phyloP scores from a whole-genome alignment of 1,140 invertebrate genomes.

The Epicauta chinensis region DNA sequence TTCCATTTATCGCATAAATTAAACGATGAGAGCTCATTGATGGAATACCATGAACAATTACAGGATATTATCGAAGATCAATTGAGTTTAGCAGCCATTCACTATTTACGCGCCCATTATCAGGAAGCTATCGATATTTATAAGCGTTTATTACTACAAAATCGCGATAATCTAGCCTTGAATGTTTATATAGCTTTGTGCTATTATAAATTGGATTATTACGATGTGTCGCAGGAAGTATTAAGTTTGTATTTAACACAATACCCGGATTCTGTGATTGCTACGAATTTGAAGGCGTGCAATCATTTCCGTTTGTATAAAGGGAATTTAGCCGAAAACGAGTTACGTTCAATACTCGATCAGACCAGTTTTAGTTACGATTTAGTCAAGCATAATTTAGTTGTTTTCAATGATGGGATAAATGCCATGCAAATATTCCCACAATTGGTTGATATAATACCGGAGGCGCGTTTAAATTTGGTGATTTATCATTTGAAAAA shows the following conservation, averaged over 20 bases:
- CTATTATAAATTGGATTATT: slow-evolving; percentile 96
- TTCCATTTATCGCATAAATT: slow-evolving; percentile 95
- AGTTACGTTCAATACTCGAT: slow-evolving; percentile 73
- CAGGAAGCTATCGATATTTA: slow-evolving; percentile 99
- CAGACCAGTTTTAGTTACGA: slow-evolving; percentile 86
- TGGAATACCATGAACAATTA: slow-evolving; percentile 75
- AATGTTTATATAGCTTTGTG: slow-evolving; percentile 97
- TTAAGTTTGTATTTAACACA: slow-evolving; percentile 89
- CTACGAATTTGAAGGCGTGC: slow-evolving; percentile 81
- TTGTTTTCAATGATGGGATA: slow-evolving; percentile 93
- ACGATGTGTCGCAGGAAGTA: slow-evolving; percentile 90
- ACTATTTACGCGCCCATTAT: slow-evolving; percentile 92
- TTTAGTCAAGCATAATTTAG: slow-evolving; percentile 91
- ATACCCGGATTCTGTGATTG: slow-evolving; percentile 89
- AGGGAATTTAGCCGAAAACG: slow-evolving; percentile 85
- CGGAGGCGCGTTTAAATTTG: slow-evolving; percentile 93
- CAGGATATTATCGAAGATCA: slow-evolving; percentile 91
- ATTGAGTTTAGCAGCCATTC: slow-evolving; percentile 90
- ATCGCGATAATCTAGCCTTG: slow-evolving; percentile 86
- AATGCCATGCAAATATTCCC: slow-evolving; percentile 87
- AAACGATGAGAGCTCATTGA: slow-evolving; percentile 76
- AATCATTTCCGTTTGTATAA: slow-evolving; percentile 73
- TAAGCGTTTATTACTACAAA: slow-evolving; percentile 87
- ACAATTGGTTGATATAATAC: slow-evolving; percentile 87
- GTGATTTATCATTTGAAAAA: slow-evolving; percentile 92